Percentiles rank a stretch among this genome's conserved stretches.
Evolutionary conservation across 2,113 vertebrate species (phyloP).

Genomic region (Mustelus asterias): DNA sequence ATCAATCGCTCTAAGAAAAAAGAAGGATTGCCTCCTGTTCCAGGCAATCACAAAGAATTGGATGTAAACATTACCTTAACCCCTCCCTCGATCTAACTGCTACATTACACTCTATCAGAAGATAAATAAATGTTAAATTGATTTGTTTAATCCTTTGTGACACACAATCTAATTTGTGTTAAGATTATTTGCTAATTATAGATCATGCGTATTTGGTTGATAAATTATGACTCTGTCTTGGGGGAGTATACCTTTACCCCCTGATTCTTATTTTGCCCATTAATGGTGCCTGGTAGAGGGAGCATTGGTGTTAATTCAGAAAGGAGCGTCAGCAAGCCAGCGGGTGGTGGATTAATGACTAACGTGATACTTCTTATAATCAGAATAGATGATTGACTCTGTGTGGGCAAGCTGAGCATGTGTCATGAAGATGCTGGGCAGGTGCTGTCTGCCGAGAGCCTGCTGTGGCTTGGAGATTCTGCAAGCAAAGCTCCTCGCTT

Average conservation of each 20-base stretch:
- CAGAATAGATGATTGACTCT: conserved; percentile 22
- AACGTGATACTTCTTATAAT: conserved; percentile 26
- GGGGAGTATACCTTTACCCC: conserved; percentile 13
- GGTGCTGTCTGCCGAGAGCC: conserved; percentile 44
- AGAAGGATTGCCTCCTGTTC: background rate
- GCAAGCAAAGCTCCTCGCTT: conserved; percentile 44
- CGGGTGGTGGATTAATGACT: conserved; percentile 21
- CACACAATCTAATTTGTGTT: background rate
- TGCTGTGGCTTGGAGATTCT: conserved; percentile 46
- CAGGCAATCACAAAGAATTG: background rate
- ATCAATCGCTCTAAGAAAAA: background rate
- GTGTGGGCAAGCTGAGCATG: conserved; percentile 12
- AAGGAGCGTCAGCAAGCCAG: background rate
- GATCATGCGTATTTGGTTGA: background rate
- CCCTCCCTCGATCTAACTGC: background rate
- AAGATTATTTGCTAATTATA: background rate
- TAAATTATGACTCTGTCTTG: background rate
- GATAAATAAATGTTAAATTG: background rate
- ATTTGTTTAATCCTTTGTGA: background rate
- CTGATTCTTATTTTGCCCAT: background rate
- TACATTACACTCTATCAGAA: background rate
- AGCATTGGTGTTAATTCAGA: background rate
- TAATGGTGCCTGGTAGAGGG: background rate
- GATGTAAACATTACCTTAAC: conserved; percentile 17
- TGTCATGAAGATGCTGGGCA: conserved; percentile 38